Evolutionary conservation across 2,888 invertebrate species (phyloP), one percentile per base, ranked within the genome.

Genomic region (Pseudanteris insignis): DNA sequence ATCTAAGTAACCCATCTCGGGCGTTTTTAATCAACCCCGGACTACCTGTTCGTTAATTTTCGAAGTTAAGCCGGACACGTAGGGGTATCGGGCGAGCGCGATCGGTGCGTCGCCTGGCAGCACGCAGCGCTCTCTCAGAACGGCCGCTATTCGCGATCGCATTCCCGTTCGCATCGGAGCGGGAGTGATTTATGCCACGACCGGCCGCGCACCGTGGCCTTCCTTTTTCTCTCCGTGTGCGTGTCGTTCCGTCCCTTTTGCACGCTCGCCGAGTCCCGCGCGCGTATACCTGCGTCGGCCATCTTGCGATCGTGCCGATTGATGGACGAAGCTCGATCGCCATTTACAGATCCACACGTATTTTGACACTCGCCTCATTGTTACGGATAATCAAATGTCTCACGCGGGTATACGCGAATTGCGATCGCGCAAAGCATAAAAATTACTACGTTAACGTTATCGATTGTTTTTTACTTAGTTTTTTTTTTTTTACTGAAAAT

Each of bases 181-280:
- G 75, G 74, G 76, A 77, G 77, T 79, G 79, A 79, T 78, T 78
- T 78, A 78, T 78, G 76, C 77, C 70, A 71, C 76, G 74, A 73
- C 75, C 71, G 67, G 67, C 51, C 65, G 73, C 72, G 26, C 7
- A 75, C 72, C 68, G 58, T 59, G 72, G 72, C 66, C 69, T 66
- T 69, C 47, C 41, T 43, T 43, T 63, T 62, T 63, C 46, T 43
- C 51, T 53, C 15, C 6, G 67, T 62, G 54, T 55, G 60, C 60
- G 62, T 60, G 38, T 53, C 43, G 21, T 15, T 11, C 37, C 33
- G 30, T 60, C 47, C 59, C 30, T 47, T 43, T 41, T 30, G 26
- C 21, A 10, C 37, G 29, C 21, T 46, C 41, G 28, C 24, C 12
- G 38, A 18, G 30, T 48, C 54, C 48, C 30, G 11, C 7, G 37